Evolutionary conservation across 2,113 vertebrate genomes (phyloP).

Genomic region (Ariopsis seemanni): DNA sequence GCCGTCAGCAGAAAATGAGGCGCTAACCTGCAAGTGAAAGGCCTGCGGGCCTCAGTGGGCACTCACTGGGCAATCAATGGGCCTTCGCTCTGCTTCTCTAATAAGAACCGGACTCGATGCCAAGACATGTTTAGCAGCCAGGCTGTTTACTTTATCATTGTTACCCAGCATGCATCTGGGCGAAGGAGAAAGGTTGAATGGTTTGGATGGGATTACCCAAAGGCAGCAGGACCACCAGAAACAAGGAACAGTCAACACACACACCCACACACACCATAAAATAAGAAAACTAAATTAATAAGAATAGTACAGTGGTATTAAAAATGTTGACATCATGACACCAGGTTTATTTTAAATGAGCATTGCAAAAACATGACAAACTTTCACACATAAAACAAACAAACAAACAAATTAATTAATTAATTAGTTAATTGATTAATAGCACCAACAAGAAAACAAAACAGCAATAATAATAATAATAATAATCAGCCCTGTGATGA

Average conservation of each 20-base stretch:
- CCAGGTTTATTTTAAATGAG: background rate
- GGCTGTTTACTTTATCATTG: conserved; percentile 62
- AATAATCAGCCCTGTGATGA: no score
- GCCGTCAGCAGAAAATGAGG: conserved; percentile 63
- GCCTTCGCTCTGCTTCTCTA: conserved; percentile 43
- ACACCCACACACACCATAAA: background rate
- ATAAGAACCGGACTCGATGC: conserved; percentile 53
- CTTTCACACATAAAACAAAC: background rate
- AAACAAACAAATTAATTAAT: no score
- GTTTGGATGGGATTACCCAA: conserved; percentile 29
- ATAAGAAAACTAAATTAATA: background rate
- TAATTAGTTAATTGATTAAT: no score
- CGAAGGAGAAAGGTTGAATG: conserved; percentile 31
- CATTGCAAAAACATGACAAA: background rate
- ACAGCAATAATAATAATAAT: no score
- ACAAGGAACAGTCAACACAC: background rate
- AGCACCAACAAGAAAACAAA: no score
- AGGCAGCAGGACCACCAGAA: conserved; percentile 38
- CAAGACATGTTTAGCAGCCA: conserved; percentile 60
- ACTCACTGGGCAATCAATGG: conserved; percentile 38
- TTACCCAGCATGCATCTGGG: conserved; percentile 58
- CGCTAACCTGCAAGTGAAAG: conserved; percentile 62
- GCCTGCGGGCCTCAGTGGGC: conserved; percentile 54
- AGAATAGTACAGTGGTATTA: background rate
- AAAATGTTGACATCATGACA: background rate